Evolutionary conservation across 2,888 invertebrate species (phyloP), one percentile per base, ranked within the genome.

Genomic region (Hydroisotoma schaefferi): DNA sequence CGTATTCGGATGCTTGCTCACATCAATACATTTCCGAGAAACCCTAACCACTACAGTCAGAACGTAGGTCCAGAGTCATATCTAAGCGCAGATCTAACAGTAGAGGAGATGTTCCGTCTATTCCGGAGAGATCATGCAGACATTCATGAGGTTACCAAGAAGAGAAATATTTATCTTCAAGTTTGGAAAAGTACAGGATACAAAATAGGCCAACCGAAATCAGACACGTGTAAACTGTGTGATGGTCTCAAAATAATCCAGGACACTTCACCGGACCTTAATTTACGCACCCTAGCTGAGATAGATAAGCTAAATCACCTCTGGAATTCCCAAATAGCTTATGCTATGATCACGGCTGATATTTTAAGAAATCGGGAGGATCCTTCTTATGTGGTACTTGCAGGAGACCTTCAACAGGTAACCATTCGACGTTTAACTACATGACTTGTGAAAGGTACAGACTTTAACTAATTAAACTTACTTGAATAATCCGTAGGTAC

Each of bases 371-470:
- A 29, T 20, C 10, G 10, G 10, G 5, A 28, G 5, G 29, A 51
- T 29, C 4, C 20, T 3, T 22, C 10, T 28, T 51, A 28, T 29
- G n/a, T 51, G 4, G 25, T 25, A 10, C n/a, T 51, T 6, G 5
- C 4, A 6, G 51, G 27, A 4, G 51, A 51, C 23, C n/a, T 51
- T n/a, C 51, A 51, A 29, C 51, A 51, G 29, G 51, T 51, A 28
- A 3, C n/a, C n/a, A n/a, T n/a, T n/a, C n/a, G n/a, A n/a, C n/a
- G n/a, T n/a, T n/a, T n/a, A n/a, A n/a, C n/a, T n/a, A n/a, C n/a
- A n/a, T n/a, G n/a, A n/a, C n/a, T n/a, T n/a, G n/a, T n/a, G n/a
- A n/a, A n/a, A n/a, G n/a, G n/a, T n/a, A n/a, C n/a, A n/a, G n/a
- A n/a, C n/a, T n/a, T n/a, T n/a, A n/a, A n/a, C n/a, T n/a, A n/a